Evolutionary conservation across 2,113 vertebrate genomes (phyloP), one percentile per base, ranked within the genome.

Genomic region (Burhinus bistriatus): DNA sequence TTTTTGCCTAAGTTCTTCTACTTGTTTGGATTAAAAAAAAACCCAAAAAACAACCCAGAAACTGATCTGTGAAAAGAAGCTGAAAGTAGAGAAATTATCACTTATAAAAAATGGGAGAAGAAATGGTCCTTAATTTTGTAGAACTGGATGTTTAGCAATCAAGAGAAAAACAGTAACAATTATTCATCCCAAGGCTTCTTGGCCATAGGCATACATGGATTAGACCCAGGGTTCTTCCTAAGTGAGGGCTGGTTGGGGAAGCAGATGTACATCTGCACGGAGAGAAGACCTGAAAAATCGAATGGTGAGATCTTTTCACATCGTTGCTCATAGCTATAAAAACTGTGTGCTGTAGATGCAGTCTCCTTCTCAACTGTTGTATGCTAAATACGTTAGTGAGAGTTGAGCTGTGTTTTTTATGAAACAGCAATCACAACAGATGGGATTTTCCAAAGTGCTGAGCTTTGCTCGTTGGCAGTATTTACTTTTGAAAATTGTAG

Each of bases 381-480:
- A 3, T 47, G 40, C 52, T 64, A 34, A 81, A 59, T 75, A 36
- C 44, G 26, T 68, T 22, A 70, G 29, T 22, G 54, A 40, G 77
- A 54, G 72, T 26, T 92, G 64, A 83, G 62, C 49, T 87, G 64
- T 42, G 26, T 19, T 66, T 88, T 93, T 70, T 66, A 49, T 80
- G 59, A 65, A 88, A 88, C 49, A 71, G 65, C 5, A 4, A 21
- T 54, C 54, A 45, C 70, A 81, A 69, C 54, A 86, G 85, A 79
- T 19, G 38, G 71, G 49, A 70, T 94, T 92, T 95, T 70, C 62
- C 71, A 57, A 83, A 92, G 58, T 83, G 89, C 68, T 95, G 89
- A 92, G 27, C 58, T 9, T 61, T 80, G 51, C 59, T 89, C 8
- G 9, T 66, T 70, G 49, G 21, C 51, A 89, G 51, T 38, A 73